Conservation (phyloP, 2,113 vertebrate species). For the Hippocampus mohnikei region DNA sequence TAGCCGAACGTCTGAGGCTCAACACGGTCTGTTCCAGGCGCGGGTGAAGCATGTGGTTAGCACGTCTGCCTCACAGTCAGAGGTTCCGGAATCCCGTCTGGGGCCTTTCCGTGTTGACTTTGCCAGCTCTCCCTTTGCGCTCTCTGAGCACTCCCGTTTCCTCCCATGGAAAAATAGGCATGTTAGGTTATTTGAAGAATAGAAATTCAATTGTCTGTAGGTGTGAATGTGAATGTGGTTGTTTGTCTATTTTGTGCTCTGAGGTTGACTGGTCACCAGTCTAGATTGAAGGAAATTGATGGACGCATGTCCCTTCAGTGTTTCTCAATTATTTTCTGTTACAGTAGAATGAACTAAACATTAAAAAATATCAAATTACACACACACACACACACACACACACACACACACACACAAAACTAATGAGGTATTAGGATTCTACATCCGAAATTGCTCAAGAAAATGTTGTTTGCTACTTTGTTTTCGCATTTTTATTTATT, state of each 20-base stretch:
- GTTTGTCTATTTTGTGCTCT: background rate
- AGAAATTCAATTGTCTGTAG: background rate
- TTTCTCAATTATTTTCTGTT: too few species aligned
- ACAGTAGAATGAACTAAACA: too few species aligned
- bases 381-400: too few species aligned
- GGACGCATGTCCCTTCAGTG: too few species aligned
- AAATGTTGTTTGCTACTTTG: too few species aligned
- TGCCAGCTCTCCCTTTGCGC: background rate
- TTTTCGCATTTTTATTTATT: too few species aligned
- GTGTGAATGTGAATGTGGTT: background rate
- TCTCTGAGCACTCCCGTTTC: background rate
- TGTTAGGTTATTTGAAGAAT: background rate
- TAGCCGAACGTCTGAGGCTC: background rate
- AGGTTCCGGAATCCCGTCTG: constrained; percentile 7
- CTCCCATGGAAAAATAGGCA: background rate
- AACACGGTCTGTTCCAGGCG: background rate
- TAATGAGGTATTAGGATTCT: too few species aligned
- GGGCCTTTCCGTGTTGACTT: background rate
- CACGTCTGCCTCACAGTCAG: background rate
- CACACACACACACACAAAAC: too few species aligned
- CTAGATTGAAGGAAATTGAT: background rate
- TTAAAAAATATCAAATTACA: too few species aligned
- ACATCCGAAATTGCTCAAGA: too few species aligned
- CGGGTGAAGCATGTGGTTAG: background rate
- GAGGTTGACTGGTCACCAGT: background rate